Evolutionary conservation across 1,140 invertebrate species (phyloP), one percentile per base, ranked within the genome.

Genomic region (Lycorma delicatula): DNA sequence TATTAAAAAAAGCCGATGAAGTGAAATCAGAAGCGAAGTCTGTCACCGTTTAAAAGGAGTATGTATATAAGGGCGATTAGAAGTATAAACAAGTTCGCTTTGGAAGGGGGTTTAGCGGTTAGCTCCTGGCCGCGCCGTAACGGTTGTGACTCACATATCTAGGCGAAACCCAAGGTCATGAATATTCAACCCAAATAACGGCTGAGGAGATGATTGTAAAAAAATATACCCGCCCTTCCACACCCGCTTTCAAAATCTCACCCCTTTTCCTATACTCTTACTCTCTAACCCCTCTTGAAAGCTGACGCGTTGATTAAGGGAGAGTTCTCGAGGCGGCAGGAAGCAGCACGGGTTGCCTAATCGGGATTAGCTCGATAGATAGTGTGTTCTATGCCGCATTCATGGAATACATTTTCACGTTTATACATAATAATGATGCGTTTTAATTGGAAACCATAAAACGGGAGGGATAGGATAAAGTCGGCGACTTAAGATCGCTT

Each of bases 401-500:
- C 38, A 44, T 22, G 16, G 41, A 44, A 44, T 44, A 44, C 41
- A 44, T 44, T 44, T 44, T 16, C 41, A 44, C 41, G 41, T 44
- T 44, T 44, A 44, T 44, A 44, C 41, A 44, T 44, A 44, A 44
- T 44, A 44, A 44, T 44, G 41, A 44, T 44, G 41, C 41, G 41
- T 22, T 44, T 6, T 16, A 44, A 44, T 44, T 44, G 41, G 41
- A 44, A 44, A 44, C 41, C 41, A 44, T 44, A 44, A 44, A 44
- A 44, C 41, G 41, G n/a, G n/a, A n/a, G n/a, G n/a, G n/a, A n/a
- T n/a, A n/a, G n/a, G 41, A 44, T 44, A 44, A 41, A 41, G 38
- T 41, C 38, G 38, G 38, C 3, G n/a, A 12, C 41, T 44, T 44
- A 22, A 44, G 41, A 44, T n/a, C n/a, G n/a, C n/a, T n/a, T n/a